Conservation (phyloP, 2,797 vertebrate species). For the Euphonia xanthogaster region DNA sequence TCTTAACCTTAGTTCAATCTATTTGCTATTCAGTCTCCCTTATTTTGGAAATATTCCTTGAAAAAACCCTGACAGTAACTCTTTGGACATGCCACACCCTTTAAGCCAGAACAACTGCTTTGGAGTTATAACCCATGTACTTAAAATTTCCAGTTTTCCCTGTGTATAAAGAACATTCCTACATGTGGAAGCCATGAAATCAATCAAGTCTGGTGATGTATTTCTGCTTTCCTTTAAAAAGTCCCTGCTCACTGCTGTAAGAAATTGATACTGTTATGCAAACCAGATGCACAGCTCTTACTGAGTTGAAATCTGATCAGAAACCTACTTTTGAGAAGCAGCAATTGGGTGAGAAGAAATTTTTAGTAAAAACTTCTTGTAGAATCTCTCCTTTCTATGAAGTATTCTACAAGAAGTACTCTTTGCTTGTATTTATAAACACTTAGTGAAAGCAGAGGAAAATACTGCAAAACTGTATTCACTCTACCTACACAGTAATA, state of each 20-base stretch:
- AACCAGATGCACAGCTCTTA: not conserved
- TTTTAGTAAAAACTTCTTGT: not conserved
- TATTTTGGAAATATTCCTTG: not conserved
- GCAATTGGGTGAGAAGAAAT: not conserved
- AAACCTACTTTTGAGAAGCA: not conserved
- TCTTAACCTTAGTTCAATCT: not conserved
- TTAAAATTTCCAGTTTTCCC: not conserved
- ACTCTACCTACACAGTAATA: not conserved
- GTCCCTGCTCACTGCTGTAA: not conserved
- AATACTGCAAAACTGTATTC: not conserved
- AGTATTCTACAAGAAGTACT: not conserved
- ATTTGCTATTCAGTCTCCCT: not conserved
- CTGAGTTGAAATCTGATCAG: not conserved
- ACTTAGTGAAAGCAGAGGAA: not conserved
- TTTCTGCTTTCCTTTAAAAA: not conserved
- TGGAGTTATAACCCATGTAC: not conserved
- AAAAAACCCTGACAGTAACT: not conserved
- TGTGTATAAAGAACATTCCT: not conserved
- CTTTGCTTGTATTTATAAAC: not conserved
- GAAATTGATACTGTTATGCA: not conserved
- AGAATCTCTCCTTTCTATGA: not conserved
- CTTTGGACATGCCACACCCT: not conserved
- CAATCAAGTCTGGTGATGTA: not conserved
- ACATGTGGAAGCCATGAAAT: not conserved
- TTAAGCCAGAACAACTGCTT: not conserved